Percentiles rank a stretch among this genome's conserved stretches.
Conservation (phyloP, 2,797 vertebrate species). For the Phalanger gymnotis region DNA sequence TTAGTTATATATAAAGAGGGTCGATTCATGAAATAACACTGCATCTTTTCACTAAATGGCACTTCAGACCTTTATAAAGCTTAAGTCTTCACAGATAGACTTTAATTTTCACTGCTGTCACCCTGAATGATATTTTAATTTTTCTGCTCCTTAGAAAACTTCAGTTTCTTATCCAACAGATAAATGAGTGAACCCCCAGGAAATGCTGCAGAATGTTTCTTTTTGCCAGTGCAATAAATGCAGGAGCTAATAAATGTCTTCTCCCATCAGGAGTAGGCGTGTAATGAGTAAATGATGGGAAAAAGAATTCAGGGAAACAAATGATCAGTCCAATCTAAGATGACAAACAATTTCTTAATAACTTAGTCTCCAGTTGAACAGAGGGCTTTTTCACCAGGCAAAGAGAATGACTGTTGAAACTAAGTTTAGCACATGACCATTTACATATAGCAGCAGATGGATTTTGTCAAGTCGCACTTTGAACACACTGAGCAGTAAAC, state of each 20-base stretch:
- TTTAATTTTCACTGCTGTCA: constrained; percentile 84
- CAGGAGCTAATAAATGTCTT: constrained; percentile 85
- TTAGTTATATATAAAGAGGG: constrained; percentile 60
- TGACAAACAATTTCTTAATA: constrained; percentile 85
- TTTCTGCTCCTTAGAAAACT: constrained; percentile 83
- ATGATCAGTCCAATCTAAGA: constrained; percentile 81
- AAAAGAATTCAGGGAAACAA: constrained; percentile 83
- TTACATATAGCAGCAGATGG: constrained; percentile 57
- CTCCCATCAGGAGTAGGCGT: constrained; percentile 83
- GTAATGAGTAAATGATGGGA: constrained; percentile 88
- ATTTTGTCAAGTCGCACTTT: constrained; percentile 51
- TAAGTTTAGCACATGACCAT: not conserved
- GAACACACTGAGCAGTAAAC: constrained; percentile 58
- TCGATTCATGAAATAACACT: constrained; percentile 44
- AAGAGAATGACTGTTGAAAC: constrained; percentile 60
- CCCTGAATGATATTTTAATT: constrained; percentile 87
- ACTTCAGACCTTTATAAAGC: constrained; percentile 66
- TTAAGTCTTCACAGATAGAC: constrained; percentile 58
- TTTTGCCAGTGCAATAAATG: constrained; percentile 83
- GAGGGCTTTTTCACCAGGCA: constrained; percentile 55
- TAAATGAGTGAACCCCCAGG: constrained; percentile 84
- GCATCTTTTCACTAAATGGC: constrained; percentile 53
- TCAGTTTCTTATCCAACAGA: constrained; percentile 78
- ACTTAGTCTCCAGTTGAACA: constrained; percentile 74
- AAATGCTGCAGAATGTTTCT: constrained; percentile 82